Conservation (phyloP, 2,888 invertebrate species). For the Dicroscelio sp. region DNA sequence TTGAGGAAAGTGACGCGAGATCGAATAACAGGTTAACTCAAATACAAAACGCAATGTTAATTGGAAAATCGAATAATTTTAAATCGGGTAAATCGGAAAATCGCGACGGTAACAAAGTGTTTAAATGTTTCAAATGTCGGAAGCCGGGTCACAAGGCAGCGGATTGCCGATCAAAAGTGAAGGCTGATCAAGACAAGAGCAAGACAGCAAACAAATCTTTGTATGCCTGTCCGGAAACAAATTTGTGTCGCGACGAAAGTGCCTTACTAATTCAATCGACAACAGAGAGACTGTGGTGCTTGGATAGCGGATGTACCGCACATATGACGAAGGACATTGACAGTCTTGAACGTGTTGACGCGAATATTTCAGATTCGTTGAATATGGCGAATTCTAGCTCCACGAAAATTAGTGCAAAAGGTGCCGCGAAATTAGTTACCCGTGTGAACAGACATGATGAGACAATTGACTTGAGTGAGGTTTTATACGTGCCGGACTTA, state of each 20-base stretch:
- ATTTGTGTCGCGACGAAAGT: no score
- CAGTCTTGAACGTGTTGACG: background rate
- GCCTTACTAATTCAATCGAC: background rate
- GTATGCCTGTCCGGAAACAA: no score
- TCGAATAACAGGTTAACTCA: no score
- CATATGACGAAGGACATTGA: constrained; percentile 58
- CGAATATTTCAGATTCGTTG: background rate
- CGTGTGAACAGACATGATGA: background rate
- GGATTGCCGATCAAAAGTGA: background rate
- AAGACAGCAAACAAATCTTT: background rate
- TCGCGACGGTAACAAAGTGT: no score
- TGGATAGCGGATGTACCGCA: constrained; percentile 63
- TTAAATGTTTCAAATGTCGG: background rate
- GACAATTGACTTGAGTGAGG: background rate
- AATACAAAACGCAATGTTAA: no score
- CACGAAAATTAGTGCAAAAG: constrained; percentile 17
- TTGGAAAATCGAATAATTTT: no score
- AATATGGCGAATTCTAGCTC: constrained; percentile 5
- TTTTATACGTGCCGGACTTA: constrained; percentile 23
- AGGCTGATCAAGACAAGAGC: background rate
- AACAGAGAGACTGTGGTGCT: background rate
- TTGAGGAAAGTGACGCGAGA: no score
- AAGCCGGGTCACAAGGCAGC: background rate
- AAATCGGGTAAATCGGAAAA: no score
- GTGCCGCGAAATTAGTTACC: constrained; percentile 9